Base-by-base conservation (phyloP, 2,113 vertebrate genomes). In the Thalassoma bifasciatum region DNA sequence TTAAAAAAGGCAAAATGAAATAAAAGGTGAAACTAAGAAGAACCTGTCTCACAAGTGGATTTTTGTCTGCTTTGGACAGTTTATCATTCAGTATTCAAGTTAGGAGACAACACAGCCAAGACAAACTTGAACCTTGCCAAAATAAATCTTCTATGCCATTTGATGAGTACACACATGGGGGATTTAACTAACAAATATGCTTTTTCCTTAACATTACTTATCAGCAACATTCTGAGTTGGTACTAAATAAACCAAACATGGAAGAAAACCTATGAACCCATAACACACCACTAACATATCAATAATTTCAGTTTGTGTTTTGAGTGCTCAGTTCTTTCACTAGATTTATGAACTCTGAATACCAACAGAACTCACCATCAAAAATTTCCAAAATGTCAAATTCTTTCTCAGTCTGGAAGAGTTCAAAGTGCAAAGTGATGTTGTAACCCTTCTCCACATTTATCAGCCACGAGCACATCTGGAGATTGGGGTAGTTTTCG, bases 381-480 rank as follows among this genome's bases (percentile, higher is more conserved):
- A 97, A 99, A 92, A 98, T 96, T 91, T 99, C 97, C 88, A 99
- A 94, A 91, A 98, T 95, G 91, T 99, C 98, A 94, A 98, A 99
- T 86, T 99, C 97, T 66, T 97, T 99, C 93, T 99, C 97, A 24
- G 97, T 98, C 85, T 98, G 97, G 92, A 99, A 99, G 88, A 97
- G 96, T 87, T 98, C 95, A n/a, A 99, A 95, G 92, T 96, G 95
- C 90, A 99, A 94, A 79, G 96, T 97, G 90, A 99, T 95, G 79
- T 99, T 99, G 88, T 99, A 99, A 54, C 97, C 97, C 84, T 98
- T 98, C 93, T 99, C 97, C 84, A 98, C 97, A 2, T 95, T 96
- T 77, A 99, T 97, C 75, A 96, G 95, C 98, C 98, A 99, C 0
- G 97, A 94, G 85, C 98, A 99, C 95, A 98, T 99, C 88, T 99